A percentile compares a stretch with the other conserved stretches of the same genome.
Conservation (phyloP, 2,797 vertebrate genomes). For the Hozukius guyotensis region DNA sequence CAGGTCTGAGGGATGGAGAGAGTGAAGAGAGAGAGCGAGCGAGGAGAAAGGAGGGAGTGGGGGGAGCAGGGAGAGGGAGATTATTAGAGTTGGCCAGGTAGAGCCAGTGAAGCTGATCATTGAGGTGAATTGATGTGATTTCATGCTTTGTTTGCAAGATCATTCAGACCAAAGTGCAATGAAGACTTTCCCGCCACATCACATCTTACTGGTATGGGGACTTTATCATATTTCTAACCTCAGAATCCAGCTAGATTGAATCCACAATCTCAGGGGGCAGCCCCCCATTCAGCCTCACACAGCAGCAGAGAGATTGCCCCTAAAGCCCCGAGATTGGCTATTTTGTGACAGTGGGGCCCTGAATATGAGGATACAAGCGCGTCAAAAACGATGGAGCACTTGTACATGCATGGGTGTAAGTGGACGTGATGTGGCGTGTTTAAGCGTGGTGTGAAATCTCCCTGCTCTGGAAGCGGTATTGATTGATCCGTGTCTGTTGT, state of each 20-base stretch:
- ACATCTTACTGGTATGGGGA: constrained; percentile 83
- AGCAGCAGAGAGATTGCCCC: constrained; percentile 74
- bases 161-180: constrained; percentile 87
- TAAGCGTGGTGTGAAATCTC: constrained; percentile 70
- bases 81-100: constrained; percentile 82
- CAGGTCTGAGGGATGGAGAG: constrained; percentile 58
- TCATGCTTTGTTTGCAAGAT: constrained; percentile 90
- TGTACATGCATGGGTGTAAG: constrained; percentile 72
- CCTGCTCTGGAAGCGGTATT: constrained; percentile 60
- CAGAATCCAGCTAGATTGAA: constrained; percentile 85
- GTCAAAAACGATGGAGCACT: constrained; percentile 60
- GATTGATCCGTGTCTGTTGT: constrained; percentile 79
- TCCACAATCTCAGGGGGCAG: constrained; percentile 78
- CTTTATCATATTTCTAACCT: constrained; percentile 87
- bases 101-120: constrained; percentile 88
- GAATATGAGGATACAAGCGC: constrained; percentile 64
- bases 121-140: constrained; percentile 93
- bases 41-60: constrained; percentile 55
- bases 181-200: constrained; percentile 86
- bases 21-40: constrained; percentile 52
- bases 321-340: constrained; percentile 83
- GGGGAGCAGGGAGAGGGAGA: constrained; percentile 67
- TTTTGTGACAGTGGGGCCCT: constrained; percentile 74
- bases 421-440: constrained; percentile 61
- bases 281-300: constrained; percentile 72